Evolutionary conservation across 2,797 vertebrate genomes (phyloP).

Genomic region (Merluccius polli): DNA sequence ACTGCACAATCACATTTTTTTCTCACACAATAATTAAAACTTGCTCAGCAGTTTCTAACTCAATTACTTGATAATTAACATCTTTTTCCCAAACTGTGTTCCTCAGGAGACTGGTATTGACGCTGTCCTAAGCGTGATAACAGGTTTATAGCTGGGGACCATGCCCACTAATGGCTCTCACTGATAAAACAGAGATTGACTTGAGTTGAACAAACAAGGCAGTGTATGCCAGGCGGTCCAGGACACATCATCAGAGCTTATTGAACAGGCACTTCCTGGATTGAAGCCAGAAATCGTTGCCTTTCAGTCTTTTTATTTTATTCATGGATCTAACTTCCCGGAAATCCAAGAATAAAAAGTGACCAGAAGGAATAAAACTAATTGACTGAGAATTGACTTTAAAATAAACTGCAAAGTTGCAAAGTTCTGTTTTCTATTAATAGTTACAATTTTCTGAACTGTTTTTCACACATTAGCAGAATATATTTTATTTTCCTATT

Average conservation of each 20-base stretch:
- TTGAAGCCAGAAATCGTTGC: neutral
- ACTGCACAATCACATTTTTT: conserved; percentile 25
- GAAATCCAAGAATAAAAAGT: neutral
- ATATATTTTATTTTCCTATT: too few species aligned
- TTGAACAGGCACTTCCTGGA: neutral
- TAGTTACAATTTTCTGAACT: neutral
- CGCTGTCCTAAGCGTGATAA: neutral
- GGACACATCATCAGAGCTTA: neutral
- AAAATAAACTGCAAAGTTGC: neutral
- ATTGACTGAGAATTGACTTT: neutral
- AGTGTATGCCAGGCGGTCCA: neutral
- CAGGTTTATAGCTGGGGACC: neutral
- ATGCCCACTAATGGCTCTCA: neutral
- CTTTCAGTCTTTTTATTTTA: neutral
- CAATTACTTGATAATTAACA: conserved; percentile 37
- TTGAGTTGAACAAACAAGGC: neutral
- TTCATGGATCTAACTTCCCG: neutral
- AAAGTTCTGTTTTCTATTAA: neutral
- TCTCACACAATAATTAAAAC: conserved; percentile 41
- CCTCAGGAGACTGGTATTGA: conserved; percentile 12
- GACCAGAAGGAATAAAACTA: neutral
- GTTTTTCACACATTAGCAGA: too few species aligned
- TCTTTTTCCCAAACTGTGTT: conserved; percentile 31
- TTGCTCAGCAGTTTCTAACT: conserved; percentile 42
- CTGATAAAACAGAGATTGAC: neutral